Percentiles rank a stretch among this genome's conserved stretches.
Evolutionary conservation across 2,888 invertebrate species (phyloP).

Genomic region (Odontothrips loti): DNA sequence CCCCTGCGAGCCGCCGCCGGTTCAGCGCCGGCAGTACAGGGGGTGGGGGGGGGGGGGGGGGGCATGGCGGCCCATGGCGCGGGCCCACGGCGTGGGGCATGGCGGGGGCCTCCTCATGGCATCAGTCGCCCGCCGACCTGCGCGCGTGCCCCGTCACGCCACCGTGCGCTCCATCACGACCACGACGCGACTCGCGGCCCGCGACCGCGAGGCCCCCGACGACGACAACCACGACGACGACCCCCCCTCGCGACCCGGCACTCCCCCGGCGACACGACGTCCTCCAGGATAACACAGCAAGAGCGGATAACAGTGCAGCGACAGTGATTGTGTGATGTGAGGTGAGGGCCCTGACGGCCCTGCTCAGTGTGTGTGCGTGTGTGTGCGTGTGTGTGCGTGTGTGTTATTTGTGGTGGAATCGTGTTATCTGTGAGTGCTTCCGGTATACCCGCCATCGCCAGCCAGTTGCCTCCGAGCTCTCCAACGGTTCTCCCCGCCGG

Average conservation of each 20-base stretch:
- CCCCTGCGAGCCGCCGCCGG: no score
- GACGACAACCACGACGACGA: neutral
- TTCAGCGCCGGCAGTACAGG: neutral
- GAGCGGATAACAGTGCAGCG: neutral
- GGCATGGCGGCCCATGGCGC: neutral
- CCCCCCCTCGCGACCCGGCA: no score
- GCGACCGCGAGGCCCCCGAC: neutral
- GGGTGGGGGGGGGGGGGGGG: neutral
- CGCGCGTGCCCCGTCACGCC: neutral
- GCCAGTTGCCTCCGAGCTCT: neutral
- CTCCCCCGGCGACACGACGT: neutral
- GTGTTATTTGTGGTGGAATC: neutral
- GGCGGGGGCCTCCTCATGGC: neutral
- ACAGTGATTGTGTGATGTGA: neutral
- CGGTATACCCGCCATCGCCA: neutral
- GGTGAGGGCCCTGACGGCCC: neutral
- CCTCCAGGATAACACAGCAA: no score
- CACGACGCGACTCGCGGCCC: neutral
- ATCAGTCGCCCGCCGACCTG: slow-evolving; percentile 17
- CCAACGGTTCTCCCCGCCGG: neutral
- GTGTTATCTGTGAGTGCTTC: slow-evolving; percentile 23
- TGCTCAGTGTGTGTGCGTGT: neutral
- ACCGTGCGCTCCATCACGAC: neutral
- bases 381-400: neutral
- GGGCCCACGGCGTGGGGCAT: neutral